These are phyloP conservation scores for Apomyelois bistriatella DNA, from an alignment of 2,888 invertebrate species.

Conservation along the genomic window DNA sequence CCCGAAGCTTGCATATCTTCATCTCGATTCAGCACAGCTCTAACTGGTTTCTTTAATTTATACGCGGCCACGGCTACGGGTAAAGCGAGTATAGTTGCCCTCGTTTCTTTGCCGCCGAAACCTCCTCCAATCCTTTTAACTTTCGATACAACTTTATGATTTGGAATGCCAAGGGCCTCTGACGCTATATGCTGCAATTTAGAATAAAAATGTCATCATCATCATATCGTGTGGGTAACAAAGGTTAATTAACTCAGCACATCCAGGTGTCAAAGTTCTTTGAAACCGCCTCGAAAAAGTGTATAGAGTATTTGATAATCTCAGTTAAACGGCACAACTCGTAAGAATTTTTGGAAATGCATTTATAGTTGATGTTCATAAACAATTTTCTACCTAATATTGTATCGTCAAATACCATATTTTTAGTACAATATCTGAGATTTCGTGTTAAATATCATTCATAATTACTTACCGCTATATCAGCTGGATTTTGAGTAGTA, in stretches of 20 bases:
- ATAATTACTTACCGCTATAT: slow-evolving; percentile 79
- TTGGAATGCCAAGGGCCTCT: slow-evolving; percentile 81
- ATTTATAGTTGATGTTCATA: no score
- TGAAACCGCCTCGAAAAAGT: no score
- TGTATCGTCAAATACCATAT: no score
- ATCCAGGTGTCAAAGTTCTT: no score
- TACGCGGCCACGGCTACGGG: slow-evolving; percentile 87
- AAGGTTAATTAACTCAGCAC: no score
- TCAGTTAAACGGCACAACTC: no score
- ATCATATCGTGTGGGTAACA: no score
- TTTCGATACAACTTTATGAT: slow-evolving; percentile 83
- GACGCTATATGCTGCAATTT: slow-evolving; percentile 80
- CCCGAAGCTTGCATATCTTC: slow-evolving; percentile 92
- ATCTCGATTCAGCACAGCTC: slow-evolving; percentile 89
- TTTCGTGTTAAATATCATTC: background rate
- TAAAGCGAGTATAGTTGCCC: slow-evolving; percentile 79
- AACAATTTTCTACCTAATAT: no score
- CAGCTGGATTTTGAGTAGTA: slow-evolving; percentile 89
- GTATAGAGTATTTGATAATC: no score
- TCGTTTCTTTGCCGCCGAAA: slow-evolving; percentile 93
- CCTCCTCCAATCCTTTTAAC: slow-evolving; percentile 92
- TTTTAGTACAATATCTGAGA: no score
- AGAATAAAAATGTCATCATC: background rate
- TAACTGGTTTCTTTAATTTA: slow-evolving; percentile 84
- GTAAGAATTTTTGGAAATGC: no score